Base-by-base conservation (phyloP, 2,797 vertebrate genomes). In the Sternarchorhynchus goeldii region DNA sequence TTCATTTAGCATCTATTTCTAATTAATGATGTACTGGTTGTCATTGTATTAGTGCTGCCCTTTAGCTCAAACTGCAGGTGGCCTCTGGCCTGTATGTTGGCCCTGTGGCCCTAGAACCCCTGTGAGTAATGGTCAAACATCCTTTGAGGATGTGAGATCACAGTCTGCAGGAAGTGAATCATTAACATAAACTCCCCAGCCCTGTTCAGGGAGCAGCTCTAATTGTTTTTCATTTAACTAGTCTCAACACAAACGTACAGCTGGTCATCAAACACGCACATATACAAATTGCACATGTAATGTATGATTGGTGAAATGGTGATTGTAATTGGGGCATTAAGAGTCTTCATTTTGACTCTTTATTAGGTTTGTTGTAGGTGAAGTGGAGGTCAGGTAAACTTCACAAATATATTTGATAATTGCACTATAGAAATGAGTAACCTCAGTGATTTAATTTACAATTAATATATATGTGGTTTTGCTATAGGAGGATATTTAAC, bases 81-180 rank as follows among this genome's bases (percentile, higher is more conserved):
- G 73, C 81, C 77, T 50, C 73, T 82, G 77, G 66, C 77, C 77
- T 73, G 68, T 73, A 32, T 73, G 56, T 34, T 73, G 57, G 77
- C 68, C 69, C 68, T 39, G 34, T 69, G 68, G 77, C 73, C 81
- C 77, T 36, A 73, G 66, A 73, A 62, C 73, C 74, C 34, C 66
- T 80, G 81, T 82, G 86, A 90, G 83, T 80, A 82, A 81, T 70
- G 73, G 56, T 64, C 64, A 45, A 18, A 18, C 45, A 50, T 81
- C 79, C 73, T 68, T 87, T 81, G 85, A 86, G 75, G 81, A 90
- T 84, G 87, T 70, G 78, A 72, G 75, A 78, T 86, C 83, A 82
- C 72, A 82, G 77, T 64, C 55, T 84, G 78, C 83, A 85, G 83
- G 83, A 82, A 82, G 83, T 82, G 25, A 71, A 68, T 76, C 78